Evolutionary conservation across 2,113 vertebrate species (phyloP).

Genomic region (Centrocercus urophasianus): DNA sequence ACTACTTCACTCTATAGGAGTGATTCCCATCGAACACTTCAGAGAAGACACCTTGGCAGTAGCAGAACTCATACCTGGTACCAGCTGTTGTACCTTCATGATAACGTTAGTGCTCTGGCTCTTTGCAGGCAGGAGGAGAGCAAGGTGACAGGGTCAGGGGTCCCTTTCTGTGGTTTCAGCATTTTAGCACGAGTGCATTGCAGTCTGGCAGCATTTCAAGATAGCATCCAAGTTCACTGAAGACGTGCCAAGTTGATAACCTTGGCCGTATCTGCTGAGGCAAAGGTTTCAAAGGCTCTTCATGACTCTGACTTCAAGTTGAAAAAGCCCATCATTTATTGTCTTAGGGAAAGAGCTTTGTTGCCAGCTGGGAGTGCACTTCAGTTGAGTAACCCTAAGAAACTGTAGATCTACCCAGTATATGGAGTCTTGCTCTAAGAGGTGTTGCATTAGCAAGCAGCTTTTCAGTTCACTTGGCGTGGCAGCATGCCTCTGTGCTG

Average conservation of each 20-base stretch:
- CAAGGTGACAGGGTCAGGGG: background rate
- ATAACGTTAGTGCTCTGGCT: background rate
- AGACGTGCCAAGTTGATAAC: conserved; percentile 8
- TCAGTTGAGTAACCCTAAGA: background rate
- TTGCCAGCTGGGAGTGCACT: background rate
- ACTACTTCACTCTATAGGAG: background rate
- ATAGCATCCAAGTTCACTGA: accelerated
- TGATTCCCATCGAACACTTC: accelerated
- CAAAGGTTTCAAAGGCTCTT: conserved; percentile 32
- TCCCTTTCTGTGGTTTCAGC: background rate
- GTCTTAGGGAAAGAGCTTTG: background rate
- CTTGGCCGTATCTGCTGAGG: background rate
- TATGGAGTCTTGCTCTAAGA: background rate
- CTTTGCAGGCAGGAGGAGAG: background rate
- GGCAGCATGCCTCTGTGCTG: background rate
- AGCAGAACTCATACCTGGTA: background rate
- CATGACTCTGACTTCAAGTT: background rate
- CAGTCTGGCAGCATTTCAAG: background rate
- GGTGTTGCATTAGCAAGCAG: background rate
- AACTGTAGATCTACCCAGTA: background rate
- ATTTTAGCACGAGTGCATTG: background rate
- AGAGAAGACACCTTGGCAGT: accelerated
- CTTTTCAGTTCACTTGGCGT: background rate
- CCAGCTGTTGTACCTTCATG: accelerated
- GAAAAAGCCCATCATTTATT: background rate